These are phyloP conservation scores for Clamator glandarius DNA, from an alignment of 2,797 vertebrate species.

Conservation along the genomic window DNA sequence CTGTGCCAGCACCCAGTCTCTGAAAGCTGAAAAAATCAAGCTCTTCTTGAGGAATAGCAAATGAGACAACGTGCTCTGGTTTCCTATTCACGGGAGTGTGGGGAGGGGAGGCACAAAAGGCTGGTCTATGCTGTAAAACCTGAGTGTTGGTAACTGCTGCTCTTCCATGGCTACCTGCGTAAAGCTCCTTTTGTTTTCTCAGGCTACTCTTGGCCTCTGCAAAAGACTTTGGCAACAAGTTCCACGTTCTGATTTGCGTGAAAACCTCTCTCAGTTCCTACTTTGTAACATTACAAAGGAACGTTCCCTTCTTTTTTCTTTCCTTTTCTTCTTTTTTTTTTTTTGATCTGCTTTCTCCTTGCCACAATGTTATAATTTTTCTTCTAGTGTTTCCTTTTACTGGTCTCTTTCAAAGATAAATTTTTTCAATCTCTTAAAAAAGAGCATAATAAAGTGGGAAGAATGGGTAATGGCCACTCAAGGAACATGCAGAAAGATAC, in stretches of 20 bases:
- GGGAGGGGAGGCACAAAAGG: neutral
- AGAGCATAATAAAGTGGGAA: neutral
- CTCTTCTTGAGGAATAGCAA: neutral
- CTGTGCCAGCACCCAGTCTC: neutral
- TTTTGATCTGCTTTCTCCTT: neutral
- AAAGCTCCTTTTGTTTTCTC: constrained; percentile 12
- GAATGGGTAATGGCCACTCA: neutral
- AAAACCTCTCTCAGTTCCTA: constrained; percentile 26
- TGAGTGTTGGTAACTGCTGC: rapidly evolving
- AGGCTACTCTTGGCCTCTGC: neutral
- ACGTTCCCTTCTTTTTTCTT: neutral
- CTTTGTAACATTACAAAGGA: neutral
- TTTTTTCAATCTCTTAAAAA: neutral
- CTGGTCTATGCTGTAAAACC: neutral
- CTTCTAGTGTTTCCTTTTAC: neutral
- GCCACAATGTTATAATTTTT: neutral
- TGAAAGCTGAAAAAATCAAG: neutral
- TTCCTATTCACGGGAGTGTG: neutral
- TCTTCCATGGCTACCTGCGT: neutral
- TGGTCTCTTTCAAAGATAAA: neutral
- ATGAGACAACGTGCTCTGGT: neutral
- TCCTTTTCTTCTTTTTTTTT: neutral
- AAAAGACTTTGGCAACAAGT: neutral
- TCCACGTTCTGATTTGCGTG: neutral
- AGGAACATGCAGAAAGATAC: neutral